Base-by-base conservation (phyloP, 2,797 vertebrate species). In the Myiothlypis chrysogaster region DNA sequence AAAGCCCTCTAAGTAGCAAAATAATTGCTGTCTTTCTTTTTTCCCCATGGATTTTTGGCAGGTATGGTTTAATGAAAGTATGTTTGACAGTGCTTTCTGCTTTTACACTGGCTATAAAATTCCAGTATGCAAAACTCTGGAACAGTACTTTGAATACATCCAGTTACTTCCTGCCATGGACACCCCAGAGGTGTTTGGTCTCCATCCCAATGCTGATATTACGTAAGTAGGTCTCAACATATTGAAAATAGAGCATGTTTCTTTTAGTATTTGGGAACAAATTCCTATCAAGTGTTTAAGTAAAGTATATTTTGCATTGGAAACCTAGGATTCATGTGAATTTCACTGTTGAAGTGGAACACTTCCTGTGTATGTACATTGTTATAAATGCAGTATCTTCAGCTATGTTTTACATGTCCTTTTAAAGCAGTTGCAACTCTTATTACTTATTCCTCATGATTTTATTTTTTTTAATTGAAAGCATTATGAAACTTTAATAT, bases 11-110 rank as follows among this genome's bases (percentile, higher is more conserved):
- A 27, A 83, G 14, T 64, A 56, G n/a, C 17, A 75, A 89, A 91
- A 16, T 80, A 84, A 92, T 72, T 49, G 46, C 25, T 79, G 5
- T 0, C 4, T 59, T 75, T 69, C 13, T 55, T 63, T 65, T 66
- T n/a, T 27, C 27, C 17, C 32, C 49, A 10, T 49, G 68, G 16
- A 37, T 88, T 92, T 95, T 85, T 79, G 44, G 18, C 57, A 98
- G 98, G 98, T 98, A 64, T 99, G 98, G 98, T 98, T 99, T 97
- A 98, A 95, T 93, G 98, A 98, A 93, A 98, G 94, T 72, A 98
- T 98, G 90, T 98, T 98, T 95, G 98, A 98, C 28, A 97, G 96
- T 0, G 52, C 94, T 11, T 99, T 99, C 95, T 98, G 97, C 94
- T 99, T 98, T 97, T 98, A 98, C 73, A 97, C 95, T 35, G 98